phyloP scores from a whole-genome alignment of 2,797 vertebrate species.

The Cuniculus paca region DNA sequence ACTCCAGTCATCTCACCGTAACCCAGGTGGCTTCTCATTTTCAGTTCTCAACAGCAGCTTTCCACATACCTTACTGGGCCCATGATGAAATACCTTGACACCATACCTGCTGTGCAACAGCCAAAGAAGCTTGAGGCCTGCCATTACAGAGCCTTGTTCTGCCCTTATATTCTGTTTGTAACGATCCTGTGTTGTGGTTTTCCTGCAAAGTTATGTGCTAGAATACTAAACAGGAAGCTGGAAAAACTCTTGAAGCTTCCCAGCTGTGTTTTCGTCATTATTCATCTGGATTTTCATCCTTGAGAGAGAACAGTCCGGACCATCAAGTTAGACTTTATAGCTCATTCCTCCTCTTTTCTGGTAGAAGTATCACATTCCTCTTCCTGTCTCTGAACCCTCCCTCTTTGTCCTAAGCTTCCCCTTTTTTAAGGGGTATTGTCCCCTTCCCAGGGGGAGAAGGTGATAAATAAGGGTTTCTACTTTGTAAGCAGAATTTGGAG shows the following conservation, averaged over 20 bases:
- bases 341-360: neutral
- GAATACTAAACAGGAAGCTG: conserved; percentile 5
- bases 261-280: neutral
- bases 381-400: neutral
- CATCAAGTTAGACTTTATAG: neutral
- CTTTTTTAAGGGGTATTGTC: neutral
- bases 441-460: neutral
- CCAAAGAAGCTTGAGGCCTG: neutral
- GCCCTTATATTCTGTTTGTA: neutral
- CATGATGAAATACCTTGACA: neutral
- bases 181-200: neutral
- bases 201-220: neutral
- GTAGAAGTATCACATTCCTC: neutral
- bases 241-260: neutral
- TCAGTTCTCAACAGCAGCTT: neutral
- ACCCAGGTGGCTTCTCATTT: neutral
- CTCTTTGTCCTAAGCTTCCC: neutral
- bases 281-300: neutral
- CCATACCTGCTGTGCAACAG: neutral
- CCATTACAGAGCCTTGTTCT: neutral
- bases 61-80: neutral
- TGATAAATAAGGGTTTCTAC: neutral
- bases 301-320: neutral
- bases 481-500: conserved; percentile 36
- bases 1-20: neutral